These are phyloP conservation scores for Atherix ibis DNA, from an alignment of 2,888 invertebrate genomes.

Conservation along the genomic window DNA sequence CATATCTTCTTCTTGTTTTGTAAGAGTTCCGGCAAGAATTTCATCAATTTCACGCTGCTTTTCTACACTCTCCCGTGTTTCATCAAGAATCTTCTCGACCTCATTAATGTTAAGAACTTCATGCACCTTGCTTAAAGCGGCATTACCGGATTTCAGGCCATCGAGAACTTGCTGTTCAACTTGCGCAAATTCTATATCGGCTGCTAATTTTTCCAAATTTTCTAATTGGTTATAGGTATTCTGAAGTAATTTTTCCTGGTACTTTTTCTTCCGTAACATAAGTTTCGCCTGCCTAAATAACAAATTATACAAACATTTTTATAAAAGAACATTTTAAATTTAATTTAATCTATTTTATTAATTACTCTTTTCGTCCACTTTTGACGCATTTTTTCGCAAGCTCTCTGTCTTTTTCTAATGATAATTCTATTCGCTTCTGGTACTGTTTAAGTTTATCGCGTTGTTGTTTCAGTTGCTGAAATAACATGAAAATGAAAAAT, in stretches of 20 bases:
- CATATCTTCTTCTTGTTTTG: conserved; percentile 74
- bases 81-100: conserved; percentile 90
- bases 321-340: not conserved
- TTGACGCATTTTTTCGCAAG: conserved; percentile 75
- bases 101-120: conserved; percentile 80
- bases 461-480: conserved; percentile 73
- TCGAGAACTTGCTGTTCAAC: conserved; percentile 83
- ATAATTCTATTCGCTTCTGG: conserved; percentile 68
- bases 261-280: conserved; percentile 82
- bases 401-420: conserved; percentile 75
- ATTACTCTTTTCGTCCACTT: conserved; percentile 70
- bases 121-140: conserved; percentile 81
- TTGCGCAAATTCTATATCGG: conserved; percentile 89
- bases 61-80: conserved; percentile 84
- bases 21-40: conserved; percentile 60
- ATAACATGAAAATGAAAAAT: too few relatives aligned
- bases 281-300: conserved; percentile 57
- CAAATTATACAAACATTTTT: not conserved
- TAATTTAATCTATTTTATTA: not conserved
- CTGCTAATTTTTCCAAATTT: conserved; percentile 73
- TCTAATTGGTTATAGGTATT: conserved; percentile 82
- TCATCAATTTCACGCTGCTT: conserved; percentile 88
- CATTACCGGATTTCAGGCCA: conserved; percentile 82
- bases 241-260: conserved; percentile 75
- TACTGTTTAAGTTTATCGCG: conserved; percentile 93